Conservation (phyloP, 2,797 vertebrate genomes). For the Nannoperca australis region DNA sequence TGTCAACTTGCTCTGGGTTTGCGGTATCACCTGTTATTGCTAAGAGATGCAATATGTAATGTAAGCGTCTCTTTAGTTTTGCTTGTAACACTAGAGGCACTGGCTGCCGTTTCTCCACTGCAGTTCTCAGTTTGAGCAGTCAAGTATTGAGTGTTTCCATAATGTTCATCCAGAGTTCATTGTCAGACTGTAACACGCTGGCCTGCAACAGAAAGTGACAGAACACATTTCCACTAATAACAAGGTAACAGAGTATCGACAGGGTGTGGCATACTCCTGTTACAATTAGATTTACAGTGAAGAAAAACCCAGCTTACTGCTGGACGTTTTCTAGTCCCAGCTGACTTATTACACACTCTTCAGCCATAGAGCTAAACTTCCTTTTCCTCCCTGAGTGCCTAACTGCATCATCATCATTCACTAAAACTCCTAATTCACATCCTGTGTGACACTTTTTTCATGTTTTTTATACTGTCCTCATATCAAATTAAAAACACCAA, state of each 20-base stretch:
- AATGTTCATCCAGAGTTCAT: not conserved
- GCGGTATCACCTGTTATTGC: not conserved
- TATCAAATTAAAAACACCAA: not conserved
- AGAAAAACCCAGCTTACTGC: slow-evolving; percentile 34
- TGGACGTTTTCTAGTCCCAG: slow-evolving; percentile 17
- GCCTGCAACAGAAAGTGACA: not conserved
- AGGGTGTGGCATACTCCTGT: slow-evolving; percentile 25
- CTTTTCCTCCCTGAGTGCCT: not conserved
- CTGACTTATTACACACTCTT: slow-evolving; percentile 44
- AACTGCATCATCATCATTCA: too few species aligned
- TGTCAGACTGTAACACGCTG: not conserved
- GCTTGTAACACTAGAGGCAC: slow-evolving; percentile 2
- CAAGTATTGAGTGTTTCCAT: slow-evolving; percentile 1
- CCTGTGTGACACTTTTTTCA: not conserved
- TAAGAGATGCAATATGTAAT: not conserved
- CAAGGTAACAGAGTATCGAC: not conserved
- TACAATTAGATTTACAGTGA: slow-evolving; percentile 47
- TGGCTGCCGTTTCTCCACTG: not conserved
- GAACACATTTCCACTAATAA: slow-evolving; percentile 21
- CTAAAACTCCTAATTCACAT: not conserved
- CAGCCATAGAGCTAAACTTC: slow-evolving; percentile 13
- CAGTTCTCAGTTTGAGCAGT: not conserved
- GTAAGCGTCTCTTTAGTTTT: slow-evolving; percentile 11
- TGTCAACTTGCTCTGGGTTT: not conserved
- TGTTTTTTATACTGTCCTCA: not conserved